phyloP scores from a whole-genome alignment of 2,113 vertebrate genomes.

The Tachysurus vachellii region DNA sequence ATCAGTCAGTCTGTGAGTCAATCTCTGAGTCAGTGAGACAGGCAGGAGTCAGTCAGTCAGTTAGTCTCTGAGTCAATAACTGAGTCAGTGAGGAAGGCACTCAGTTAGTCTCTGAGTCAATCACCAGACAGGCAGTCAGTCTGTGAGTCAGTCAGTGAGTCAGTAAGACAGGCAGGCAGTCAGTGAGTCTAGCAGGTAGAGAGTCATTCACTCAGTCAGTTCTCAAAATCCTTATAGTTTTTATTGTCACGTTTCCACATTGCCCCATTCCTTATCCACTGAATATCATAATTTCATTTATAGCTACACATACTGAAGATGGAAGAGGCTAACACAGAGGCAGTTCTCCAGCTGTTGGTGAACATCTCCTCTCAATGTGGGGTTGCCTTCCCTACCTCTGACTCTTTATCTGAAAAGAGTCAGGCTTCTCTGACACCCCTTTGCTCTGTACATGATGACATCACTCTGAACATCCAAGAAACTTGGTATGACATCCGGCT shows the following conservation, averaged over 20 bases:
- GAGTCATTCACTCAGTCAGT: neutral
- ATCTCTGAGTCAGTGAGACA: too few species aligned
- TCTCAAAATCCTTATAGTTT: neutral
- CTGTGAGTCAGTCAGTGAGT: too few species aligned
- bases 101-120: too few species aligned
- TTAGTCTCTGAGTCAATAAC: too few species aligned
- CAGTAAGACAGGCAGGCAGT: neutral
- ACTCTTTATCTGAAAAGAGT: slow-evolving; percentile 58
- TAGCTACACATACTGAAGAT: slow-evolving; percentile 77
- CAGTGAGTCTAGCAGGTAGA: neutral
- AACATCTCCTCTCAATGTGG: slow-evolving; percentile 83
- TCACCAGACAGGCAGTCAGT: too few species aligned
- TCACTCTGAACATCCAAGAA: slow-evolving; percentile 78
- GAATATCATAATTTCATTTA: slow-evolving; percentile 41
- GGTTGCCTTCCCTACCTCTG: slow-evolving; percentile 78
- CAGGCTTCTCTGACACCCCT: slow-evolving; percentile 71
- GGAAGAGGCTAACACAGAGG: slow-evolving; percentile 81
- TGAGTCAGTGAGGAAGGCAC: too few species aligned
- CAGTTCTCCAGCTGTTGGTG: slow-evolving; percentile 82
- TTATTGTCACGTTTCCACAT: neutral
- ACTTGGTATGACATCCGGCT: slow-evolving; percentile 86
- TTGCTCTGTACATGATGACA: slow-evolving; percentile 80
- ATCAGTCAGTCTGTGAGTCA: too few species aligned
- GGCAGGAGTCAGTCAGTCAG: too few species aligned
- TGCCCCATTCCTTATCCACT: neutral